Conservation (phyloP, 2,888 invertebrate genomes). For the Oscheius sp. region DNA sequence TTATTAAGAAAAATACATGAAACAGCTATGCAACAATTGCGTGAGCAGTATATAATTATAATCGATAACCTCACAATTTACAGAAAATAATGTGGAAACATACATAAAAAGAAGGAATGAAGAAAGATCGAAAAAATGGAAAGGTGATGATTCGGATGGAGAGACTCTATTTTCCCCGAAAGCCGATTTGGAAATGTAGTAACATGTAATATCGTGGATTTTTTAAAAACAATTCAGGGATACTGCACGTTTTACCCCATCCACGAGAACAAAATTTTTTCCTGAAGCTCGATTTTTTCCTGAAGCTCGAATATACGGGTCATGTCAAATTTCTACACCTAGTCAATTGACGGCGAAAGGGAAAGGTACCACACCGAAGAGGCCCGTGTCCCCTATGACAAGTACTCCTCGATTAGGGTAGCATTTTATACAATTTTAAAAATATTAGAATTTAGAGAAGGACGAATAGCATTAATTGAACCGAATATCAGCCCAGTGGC, state of each 20-base stretch:
- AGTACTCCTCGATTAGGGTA: slow-evolving; percentile 7
- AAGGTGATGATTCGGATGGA: not conserved
- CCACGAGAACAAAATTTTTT: slow-evolving; percentile 5
- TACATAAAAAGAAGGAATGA: slow-evolving; percentile 1
- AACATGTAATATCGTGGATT: not conserved
- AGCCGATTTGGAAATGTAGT: slow-evolving; percentile 11
- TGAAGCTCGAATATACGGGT: not conserved
- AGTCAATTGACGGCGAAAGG: not conserved
- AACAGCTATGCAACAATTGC: not conserved
- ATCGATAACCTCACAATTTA: not conserved
- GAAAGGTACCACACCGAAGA: not conserved
- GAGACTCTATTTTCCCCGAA: slow-evolving; percentile 3
- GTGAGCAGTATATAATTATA: not conserved
- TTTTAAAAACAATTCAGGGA: not conserved
- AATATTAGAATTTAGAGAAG: not conserved
- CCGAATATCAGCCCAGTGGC: slow-evolving; percentile 19
- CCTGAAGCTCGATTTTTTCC: slow-evolving; percentile 6
- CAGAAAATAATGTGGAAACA: slow-evolving; percentile 18
- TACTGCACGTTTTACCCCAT: slow-evolving; percentile 7
- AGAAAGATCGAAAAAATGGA: not conserved
- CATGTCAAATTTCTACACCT: not conserved
- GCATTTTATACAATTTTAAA: not conserved
- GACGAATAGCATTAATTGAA: not conserved
- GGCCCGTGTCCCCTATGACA: not conserved
- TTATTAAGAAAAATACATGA: slow-evolving; percentile 11